A percentile compares a stretch with the other conserved stretches of the same genome.
phyloP scores from a whole-genome alignment of 2,797 vertebrate genomes.

The Catharus ustulatus region DNA sequence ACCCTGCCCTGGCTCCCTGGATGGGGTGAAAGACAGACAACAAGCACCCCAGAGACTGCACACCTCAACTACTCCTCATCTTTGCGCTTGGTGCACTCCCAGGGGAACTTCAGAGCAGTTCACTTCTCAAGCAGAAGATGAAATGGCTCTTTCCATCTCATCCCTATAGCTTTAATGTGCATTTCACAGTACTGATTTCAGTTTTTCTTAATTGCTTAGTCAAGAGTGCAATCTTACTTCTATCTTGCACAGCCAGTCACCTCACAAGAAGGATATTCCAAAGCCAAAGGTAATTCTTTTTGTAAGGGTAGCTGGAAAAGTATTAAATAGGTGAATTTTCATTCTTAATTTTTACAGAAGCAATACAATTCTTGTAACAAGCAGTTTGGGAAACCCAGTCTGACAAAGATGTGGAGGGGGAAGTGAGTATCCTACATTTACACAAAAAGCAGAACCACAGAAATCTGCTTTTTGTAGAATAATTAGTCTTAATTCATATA shows the following conservation, averaged over 20 bases:
- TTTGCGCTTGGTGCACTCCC: fast-evolving
- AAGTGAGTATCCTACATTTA: conserved; percentile 36
- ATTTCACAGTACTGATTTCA: neutral
- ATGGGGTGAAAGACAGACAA: neutral
- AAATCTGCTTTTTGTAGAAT: neutral
- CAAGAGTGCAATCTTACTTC: neutral
- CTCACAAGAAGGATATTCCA: neutral
- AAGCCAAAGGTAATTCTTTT: neutral
- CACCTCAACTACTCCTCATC: neutral
- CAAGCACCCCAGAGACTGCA: neutral
- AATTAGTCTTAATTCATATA: neutral
- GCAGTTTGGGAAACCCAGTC: neutral
- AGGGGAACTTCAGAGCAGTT: neutral
- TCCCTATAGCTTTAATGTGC: neutral
- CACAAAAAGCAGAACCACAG: conserved; percentile 34
- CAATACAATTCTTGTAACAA: neutral
- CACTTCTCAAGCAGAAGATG: neutral
- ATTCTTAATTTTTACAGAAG: neutral
- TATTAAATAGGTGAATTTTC: neutral
- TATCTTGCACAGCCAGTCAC: neutral
- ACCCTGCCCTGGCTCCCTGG: neutral
- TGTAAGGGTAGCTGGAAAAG: neutral
- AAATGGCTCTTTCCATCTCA: conserved; percentile 8
- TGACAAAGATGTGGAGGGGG: neutral
- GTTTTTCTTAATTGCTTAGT: neutral